Evolutionary conservation across 2,113 vertebrate species (phyloP), one percentile per base, ranked within the genome.

Genomic region (Pedionomus torquatus): DNA sequence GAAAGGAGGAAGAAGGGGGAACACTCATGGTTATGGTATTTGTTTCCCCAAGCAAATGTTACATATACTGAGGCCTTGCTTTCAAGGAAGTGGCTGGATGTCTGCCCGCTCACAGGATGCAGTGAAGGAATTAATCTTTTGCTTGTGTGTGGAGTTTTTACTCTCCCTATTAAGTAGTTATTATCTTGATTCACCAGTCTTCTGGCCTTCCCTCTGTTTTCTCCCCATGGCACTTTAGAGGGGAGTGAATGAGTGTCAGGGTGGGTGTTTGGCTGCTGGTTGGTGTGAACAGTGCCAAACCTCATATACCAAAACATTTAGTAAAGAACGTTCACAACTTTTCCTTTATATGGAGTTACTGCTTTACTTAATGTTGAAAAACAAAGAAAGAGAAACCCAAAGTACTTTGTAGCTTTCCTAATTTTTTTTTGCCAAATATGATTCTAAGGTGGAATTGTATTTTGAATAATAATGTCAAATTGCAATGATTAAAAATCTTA

Each of bases 221-320:
- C 17, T 90, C 9, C 6, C 9, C 14, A 30, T 33, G 3, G 1
- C 17, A 10, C 1, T 0, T 23, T 28, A 64, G 7, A 46, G 17
- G 4, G 5, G 12, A 58, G 9, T 26, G 28, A 82, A 31, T 35
- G 48, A 37, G 21, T 25, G 20, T 48, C 39, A 55, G 19, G 5
- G 13, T 44, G 33, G 2, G 5, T 55, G 46, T 43, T 60, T 46
- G 14, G 49, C 43, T 76, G 30, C 33, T 70, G 61, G 6, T 21
- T 68, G 35, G 5, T 63, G 13, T 39, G 25, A 83, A 44, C 10
- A 72, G 16, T 49, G 25, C 19, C 14, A 55, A 41, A 61, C 10
- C 16, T 68, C 37, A 17, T 51, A 39, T 68, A 68, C 2, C n/a
- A 72, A 8, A 23, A 6, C 65, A 74, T 83, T 60, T 43, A 83